Evolutionary conservation across 2,113 vertebrate genomes (phyloP).

Genomic region (Oncorhynchus mykiss): DNA sequence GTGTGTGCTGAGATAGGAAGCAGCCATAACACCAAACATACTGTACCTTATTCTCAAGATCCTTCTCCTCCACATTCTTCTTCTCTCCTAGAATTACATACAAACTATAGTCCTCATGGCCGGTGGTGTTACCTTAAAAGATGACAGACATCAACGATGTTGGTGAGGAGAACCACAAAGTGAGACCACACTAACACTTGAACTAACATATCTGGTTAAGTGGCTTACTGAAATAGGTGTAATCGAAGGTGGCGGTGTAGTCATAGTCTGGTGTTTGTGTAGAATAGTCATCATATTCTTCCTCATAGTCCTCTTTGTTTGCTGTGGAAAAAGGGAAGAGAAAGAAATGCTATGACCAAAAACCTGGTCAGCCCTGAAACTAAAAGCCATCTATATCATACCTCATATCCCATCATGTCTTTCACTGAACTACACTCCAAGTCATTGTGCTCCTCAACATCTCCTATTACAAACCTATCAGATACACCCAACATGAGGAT

Average conservation of each 20-base stretch:
- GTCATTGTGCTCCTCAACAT: conserved; percentile 1
- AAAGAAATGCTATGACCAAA: neutral
- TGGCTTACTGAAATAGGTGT: conserved; percentile 13
- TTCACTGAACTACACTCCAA: neutral
- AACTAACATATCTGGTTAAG: neutral
- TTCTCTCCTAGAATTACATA: neutral
- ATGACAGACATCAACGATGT: neutral
- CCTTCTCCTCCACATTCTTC: neutral
- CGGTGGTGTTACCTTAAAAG: neutral
- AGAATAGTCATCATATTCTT: neutral
- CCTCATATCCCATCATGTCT: neutral
- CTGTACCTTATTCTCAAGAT: neutral
- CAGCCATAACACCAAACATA: neutral
- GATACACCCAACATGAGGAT: neutral
- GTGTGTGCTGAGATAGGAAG: too few relatives aligned
- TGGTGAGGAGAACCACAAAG: neutral
- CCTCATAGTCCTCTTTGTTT: neutral
- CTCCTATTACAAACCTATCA: neutral
- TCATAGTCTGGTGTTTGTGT: conserved; percentile 26
- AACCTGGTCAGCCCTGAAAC: neutral
- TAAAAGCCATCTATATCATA: conserved; percentile 1
- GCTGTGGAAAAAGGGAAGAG: conserved; percentile 9
- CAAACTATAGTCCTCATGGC: neutral
- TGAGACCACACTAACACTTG: neutral
- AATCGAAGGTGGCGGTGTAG: conserved; percentile 13